phyloP scores from a whole-genome alignment of 2,888 invertebrate species.

The Drosophila macrothrix region DNA sequence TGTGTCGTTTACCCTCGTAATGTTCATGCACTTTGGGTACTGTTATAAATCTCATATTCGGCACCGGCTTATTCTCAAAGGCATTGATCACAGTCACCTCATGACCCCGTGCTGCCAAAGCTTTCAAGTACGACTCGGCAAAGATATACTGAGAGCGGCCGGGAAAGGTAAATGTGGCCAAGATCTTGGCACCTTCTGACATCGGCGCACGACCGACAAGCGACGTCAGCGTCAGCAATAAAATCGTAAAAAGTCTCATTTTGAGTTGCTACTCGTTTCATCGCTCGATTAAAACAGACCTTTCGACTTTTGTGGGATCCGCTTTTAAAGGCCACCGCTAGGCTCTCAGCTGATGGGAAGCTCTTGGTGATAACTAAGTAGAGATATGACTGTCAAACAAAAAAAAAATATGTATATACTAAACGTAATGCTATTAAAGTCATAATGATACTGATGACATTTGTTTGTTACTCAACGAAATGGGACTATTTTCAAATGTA shows the following conservation, averaged over 20 bases:
- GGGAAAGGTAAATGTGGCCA: slow-evolving; percentile 65
- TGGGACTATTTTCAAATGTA: no score
- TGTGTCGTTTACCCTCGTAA: slow-evolving; percentile 25
- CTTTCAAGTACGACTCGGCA: slow-evolving; percentile 10
- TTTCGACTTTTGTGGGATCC: rapidly evolving
- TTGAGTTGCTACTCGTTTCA: neutral
- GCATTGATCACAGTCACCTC: slow-evolving; percentile 81
- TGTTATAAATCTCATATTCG: slow-evolving; percentile 63
- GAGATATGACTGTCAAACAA: neutral
- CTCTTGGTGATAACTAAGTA: slow-evolving; percentile 24
- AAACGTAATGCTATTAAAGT: slow-evolving; percentile 9
- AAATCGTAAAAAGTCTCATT: slow-evolving; percentile 40
- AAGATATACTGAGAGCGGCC: slow-evolving; percentile 41
- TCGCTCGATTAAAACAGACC: slow-evolving; percentile 16
- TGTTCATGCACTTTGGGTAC: slow-evolving; percentile 36
- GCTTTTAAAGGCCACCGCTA: slow-evolving; percentile 13
- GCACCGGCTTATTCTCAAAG: slow-evolving; percentile 42
- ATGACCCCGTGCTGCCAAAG: slow-evolving; percentile 80
- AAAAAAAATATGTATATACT: no score
- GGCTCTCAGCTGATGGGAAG: neutral
- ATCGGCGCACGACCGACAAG: slow-evolving; percentile 17
- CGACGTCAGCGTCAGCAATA: neutral
- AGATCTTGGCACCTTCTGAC: slow-evolving; percentile 61
- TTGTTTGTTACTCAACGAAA: neutral
- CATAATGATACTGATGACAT: neutral